phyloP scores from a whole-genome alignment of 2,113 vertebrate species.

The Phylloscopus whistleri region DNA sequence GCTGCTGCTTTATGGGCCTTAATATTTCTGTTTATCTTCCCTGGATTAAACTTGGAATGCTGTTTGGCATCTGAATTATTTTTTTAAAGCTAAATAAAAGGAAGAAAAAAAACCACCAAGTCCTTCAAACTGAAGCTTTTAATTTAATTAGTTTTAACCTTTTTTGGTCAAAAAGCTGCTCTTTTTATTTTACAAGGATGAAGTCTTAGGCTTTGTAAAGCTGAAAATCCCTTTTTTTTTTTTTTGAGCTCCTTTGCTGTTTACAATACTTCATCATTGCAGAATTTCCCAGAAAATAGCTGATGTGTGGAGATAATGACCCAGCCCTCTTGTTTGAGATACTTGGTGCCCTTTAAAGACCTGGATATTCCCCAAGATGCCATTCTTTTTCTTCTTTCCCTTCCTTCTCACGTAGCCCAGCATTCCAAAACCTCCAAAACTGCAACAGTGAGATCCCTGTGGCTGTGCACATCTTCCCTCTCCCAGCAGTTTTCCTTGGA shows the following conservation, averaged over 20 bases:
- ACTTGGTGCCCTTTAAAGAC: neutral
- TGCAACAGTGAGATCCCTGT: neutral
- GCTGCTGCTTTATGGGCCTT: neutral
- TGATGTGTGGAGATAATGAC: neutral
- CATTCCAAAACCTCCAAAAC: neutral
- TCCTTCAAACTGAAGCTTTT: neutral
- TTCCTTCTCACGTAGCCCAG: neutral
- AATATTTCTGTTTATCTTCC: slow-evolving; percentile 15
- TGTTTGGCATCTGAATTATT: slow-evolving; percentile 18
- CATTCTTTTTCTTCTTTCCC: neutral
- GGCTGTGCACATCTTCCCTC: neutral
- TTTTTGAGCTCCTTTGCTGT: neutral
- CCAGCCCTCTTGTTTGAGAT: neutral
- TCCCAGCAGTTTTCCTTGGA: neutral
- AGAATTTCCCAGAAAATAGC: neutral
- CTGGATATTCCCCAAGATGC: neutral
- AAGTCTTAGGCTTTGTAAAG: neutral
- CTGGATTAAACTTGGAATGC: slow-evolving; percentile 39
- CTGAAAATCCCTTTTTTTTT: neutral
- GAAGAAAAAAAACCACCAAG: neutral
- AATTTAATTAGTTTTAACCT: neutral
- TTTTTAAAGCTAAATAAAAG: slow-evolving; percentile 47
- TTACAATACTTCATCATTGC: neutral
- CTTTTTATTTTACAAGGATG: neutral
- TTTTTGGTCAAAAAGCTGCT: slow-evolving; percentile 20